These are phyloP conservation scores for Athetis lepigone DNA, from an alignment of 2,888 invertebrate genomes.

Conservation along the genomic window DNA sequence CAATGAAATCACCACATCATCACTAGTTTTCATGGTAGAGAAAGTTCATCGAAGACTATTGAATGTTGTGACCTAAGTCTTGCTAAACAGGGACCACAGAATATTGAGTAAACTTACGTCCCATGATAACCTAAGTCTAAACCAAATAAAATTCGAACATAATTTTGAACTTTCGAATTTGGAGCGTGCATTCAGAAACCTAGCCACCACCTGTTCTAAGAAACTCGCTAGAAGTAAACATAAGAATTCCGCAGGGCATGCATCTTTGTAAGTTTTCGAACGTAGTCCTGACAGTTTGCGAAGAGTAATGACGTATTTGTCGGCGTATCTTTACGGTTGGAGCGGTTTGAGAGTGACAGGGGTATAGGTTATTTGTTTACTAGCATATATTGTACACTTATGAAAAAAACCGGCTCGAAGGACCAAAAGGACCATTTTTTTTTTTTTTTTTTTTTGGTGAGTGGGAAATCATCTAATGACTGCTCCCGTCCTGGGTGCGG, in stretches of 20 bases:
- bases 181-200: conserved; percentile 43
- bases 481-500: too few relatives aligned
- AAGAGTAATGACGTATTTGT: conserved; percentile 70
- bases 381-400: not conserved
- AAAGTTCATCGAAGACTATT: conserved; percentile 1
- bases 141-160: conserved; percentile 22
- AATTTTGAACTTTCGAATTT: conserved; percentile 51
- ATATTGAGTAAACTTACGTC: not conserved
- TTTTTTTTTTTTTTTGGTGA: too few relatives aligned
- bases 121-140: not conserved
- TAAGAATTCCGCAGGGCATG: conserved; percentile 69
- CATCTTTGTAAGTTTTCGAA: conserved; percentile 69
- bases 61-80: not conserved
- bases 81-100: not conserved
- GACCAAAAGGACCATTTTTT: not conserved
- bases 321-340: conserved; percentile 67
- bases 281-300: conserved; percentile 64
- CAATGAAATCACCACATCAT: conserved; percentile 14
- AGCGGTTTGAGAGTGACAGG: conserved; percentile 40
- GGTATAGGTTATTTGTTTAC: conserved; percentile 26
- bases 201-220: conserved; percentile 58
- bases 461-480: too few relatives aligned
- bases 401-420: not conserved
- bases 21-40: conserved; percentile 11
- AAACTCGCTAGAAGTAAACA: conserved; percentile 69